A percentile compares a stretch with the other conserved stretches of the same genome.
phyloP scores from a whole-genome alignment of 2,113 vertebrate genomes.

The Erythrolamprus reginae region DNA sequence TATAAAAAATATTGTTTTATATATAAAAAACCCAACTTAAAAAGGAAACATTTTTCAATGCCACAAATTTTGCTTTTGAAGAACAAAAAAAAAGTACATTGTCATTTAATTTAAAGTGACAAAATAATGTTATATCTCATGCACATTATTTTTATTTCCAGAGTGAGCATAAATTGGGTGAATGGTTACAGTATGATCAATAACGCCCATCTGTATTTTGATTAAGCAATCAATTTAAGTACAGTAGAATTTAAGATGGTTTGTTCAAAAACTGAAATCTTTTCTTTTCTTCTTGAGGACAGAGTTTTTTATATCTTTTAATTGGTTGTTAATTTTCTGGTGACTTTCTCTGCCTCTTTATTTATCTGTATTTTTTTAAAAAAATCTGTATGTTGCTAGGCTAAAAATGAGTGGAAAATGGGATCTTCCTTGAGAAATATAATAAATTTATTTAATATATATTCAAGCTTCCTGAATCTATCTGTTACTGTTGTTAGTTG shows the following conservation, averaged over 20 bases:
- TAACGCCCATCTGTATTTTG: constrained; percentile 26
- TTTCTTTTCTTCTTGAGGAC: not conserved
- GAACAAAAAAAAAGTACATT: constrained; percentile 36
- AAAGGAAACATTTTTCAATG: constrained; percentile 32
- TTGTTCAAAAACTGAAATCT: constrained; percentile 22
- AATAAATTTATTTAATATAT: constrained; percentile 29
- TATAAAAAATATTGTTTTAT: not conserved
- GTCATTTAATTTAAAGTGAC: constrained; percentile 46
- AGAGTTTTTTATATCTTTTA: not conserved
- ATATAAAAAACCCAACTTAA: not conserved
- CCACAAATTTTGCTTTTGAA: constrained; percentile 56
- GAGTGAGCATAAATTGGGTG: constrained; percentile 49
- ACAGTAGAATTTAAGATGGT: not conserved
- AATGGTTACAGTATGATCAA: constrained; percentile 41
- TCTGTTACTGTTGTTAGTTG: no score
- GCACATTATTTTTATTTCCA: constrained; percentile 48
- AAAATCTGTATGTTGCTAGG: not conserved
- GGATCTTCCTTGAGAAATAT: constrained; percentile 28
- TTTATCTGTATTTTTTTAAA: not conserved
- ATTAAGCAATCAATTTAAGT: constrained; percentile 13
- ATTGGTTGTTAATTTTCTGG: not conserved
- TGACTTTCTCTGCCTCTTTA: not conserved
- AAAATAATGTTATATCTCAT: constrained; percentile 38
- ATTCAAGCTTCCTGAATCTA: constrained; percentile 40
- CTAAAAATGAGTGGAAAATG: constrained; percentile 8